These are phyloP conservation scores for Pagrus major DNA, from an alignment of 2,113 vertebrate species.

Conservation along the genomic window DNA sequence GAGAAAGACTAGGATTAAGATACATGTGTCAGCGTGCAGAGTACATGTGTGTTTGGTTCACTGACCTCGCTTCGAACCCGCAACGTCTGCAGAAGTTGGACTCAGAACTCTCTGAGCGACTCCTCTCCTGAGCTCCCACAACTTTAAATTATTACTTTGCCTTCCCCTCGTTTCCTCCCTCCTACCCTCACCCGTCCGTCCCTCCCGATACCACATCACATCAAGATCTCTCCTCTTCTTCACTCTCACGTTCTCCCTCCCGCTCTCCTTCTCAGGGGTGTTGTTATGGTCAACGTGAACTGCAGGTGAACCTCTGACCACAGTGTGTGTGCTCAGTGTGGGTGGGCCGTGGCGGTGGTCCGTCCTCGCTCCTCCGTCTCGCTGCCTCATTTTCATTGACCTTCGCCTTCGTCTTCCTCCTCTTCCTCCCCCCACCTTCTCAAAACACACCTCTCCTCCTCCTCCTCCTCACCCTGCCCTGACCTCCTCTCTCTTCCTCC, in stretches of 20 bases:
- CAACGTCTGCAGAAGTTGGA: conserved; percentile 45
- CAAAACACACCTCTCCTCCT: conserved; percentile 12
- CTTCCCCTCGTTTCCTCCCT: conserved; percentile 18
- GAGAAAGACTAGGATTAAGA: background rate
- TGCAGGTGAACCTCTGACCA: conserved; percentile 75
- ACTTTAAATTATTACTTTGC: conserved; percentile 62
- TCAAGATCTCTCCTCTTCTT: conserved; percentile 10
- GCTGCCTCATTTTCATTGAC: conserved; percentile 49
- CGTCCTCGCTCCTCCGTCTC: conserved; percentile 28
- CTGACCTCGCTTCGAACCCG: conserved; percentile 65
- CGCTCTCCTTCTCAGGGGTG: conserved; percentile 48
- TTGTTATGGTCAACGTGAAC: conserved; percentile 71
- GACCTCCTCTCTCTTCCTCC: conserved; percentile 29
- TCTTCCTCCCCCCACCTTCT: conserved; percentile 1
- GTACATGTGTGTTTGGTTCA: background rate
- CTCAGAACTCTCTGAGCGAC: conserved; percentile 26
- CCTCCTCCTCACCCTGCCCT: conserved; percentile 29
- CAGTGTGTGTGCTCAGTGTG: conserved; percentile 46
- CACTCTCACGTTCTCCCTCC: background rate
- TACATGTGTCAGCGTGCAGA: background rate
- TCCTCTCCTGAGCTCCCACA: conserved; percentile 42
- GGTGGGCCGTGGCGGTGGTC: conserved; percentile 64
- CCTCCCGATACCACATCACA: conserved; percentile 20
- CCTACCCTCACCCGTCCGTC: conserved; percentile 1
- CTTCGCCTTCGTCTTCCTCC: conserved; percentile 44